A percentile compares a stretch with the other conserved stretches of the same genome.
These are phyloP conservation scores for Ypsolopha scabrella DNA, from an alignment of 2,888 invertebrate genomes.

Conservation along the genomic window DNA sequence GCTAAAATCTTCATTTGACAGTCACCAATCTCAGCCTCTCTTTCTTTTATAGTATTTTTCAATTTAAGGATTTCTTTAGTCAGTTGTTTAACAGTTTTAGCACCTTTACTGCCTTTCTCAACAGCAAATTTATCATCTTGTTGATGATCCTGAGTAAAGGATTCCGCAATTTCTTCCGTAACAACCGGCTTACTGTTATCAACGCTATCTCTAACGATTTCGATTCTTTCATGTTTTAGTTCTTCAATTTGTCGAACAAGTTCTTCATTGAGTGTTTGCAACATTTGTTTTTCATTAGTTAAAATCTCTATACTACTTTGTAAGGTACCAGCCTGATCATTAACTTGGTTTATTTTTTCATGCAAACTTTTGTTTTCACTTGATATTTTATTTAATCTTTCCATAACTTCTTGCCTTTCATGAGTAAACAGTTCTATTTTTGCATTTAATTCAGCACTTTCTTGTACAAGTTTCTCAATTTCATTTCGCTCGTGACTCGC, in stretches of 20 bases:
- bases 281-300: constrained; percentile 50
- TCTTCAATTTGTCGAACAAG: constrained; percentile 53
- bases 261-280: constrained; percentile 38
- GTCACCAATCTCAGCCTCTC: constrained; percentile 62
- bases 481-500: constrained; percentile 48
- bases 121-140: constrained; percentile 44
- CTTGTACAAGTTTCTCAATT: constrained; percentile 71
- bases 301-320: constrained; percentile 51
- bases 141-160: constrained; percentile 28
- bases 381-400: constrained; percentile 74
- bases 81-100: constrained; percentile 57
- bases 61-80: constrained; percentile 65
- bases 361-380: constrained; percentile 71
- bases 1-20: constrained; percentile 66
- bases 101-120: constrained; percentile 45
- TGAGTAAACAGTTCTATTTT: constrained; percentile 77
- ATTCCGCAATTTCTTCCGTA: constrained; percentile 38
- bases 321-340: constrained; percentile 58
- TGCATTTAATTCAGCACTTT: constrained; percentile 74
- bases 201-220: constrained; percentile 52
- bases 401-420: constrained; percentile 77
- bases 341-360: constrained; percentile 59
- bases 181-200: constrained; percentile 38
- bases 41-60: constrained; percentile 61
- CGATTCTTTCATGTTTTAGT: constrained; percentile 49